Percentiles rank a stretch among this genome's conserved stretches.
phyloP scores from a whole-genome alignment of 2,113 vertebrate species.

The Plestiodon gilberti region DNA sequence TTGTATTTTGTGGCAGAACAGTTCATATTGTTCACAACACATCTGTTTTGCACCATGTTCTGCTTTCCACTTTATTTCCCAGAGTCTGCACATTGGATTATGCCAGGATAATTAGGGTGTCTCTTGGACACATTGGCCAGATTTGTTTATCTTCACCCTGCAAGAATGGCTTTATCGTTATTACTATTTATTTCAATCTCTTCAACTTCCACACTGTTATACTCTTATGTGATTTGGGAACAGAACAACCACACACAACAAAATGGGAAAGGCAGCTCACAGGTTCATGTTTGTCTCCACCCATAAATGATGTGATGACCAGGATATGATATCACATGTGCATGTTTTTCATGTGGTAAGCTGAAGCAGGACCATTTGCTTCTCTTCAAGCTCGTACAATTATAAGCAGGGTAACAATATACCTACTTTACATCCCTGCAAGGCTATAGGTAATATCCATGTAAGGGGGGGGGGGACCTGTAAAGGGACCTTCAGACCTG shows the following conservation, averaged over 20 bases:
- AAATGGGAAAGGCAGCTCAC: neutral
- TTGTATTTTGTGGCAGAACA: neutral
- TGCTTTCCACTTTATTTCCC: neutral
- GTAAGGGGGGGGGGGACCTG: neutral
- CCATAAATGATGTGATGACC: neutral
- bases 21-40: conserved; percentile 7
- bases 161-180: neutral
- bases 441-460: neutral
- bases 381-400: neutral
- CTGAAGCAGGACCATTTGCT: neutral
- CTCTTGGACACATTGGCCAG: neutral
- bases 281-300: neutral
- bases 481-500: neutral
- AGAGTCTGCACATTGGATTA: neutral
- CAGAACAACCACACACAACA: neutral
- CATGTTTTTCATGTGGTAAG: neutral
- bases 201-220: neutral
- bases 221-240: neutral
- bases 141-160: neutral
- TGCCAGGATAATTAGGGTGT: neutral
- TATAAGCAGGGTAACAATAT: neutral
- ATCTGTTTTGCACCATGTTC: conserved; percentile 4
- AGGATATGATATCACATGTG: neutral
- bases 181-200: neutral
- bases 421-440: neutral